A percentile compares a stretch with the other conserved stretches of the same genome.
phyloP scores from a whole-genome alignment of 2,888 invertebrate species.

The Eumacrocentrus americanus region DNA sequence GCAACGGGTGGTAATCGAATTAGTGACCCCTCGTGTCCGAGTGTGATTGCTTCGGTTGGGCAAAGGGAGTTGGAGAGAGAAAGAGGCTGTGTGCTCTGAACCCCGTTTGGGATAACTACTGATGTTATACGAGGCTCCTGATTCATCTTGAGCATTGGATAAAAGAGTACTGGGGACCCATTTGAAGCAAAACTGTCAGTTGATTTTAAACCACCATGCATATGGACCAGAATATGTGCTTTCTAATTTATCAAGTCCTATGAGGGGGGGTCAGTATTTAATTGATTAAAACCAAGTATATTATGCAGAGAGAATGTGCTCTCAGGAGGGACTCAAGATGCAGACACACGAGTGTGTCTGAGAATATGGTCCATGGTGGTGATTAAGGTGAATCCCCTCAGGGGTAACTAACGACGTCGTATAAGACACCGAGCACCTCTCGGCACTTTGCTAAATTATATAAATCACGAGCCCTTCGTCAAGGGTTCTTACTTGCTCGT shows the following conservation, averaged over 20 bases:
- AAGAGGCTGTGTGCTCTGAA: neutral
- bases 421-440: conserved; percentile 45
- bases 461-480: conserved; percentile 57
- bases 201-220: too few species aligned
- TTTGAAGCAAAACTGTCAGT: too few species aligned
- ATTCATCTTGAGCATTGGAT: neutral
- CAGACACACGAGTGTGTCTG: conserved; percentile 5
- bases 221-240: too few species aligned
- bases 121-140: neutral
- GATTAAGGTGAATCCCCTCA: conserved; percentile 30
- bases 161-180: too few species aligned
- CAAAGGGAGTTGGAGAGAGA: conserved; percentile 19
- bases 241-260: too few species aligned
- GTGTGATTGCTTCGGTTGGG: conserved; percentile 56
- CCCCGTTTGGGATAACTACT: neutral
- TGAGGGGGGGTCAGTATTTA: neutral
- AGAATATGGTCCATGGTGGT: conserved; percentile 18
- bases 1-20: conserved; percentile 52
- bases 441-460: conserved; percentile 60
- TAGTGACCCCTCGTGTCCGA: conserved; percentile 56
- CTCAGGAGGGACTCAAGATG: neutral
- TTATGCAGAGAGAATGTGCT: conserved; percentile 29
- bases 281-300: conserved; percentile 48
- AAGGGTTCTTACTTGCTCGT: conserved; percentile 44
- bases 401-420: conserved; percentile 49